A percentile compares a stretch with the other conserved stretches of the same genome.
phyloP scores from a whole-genome alignment of 2,888 invertebrate species.

The Chromoteleia sp. region DNA sequence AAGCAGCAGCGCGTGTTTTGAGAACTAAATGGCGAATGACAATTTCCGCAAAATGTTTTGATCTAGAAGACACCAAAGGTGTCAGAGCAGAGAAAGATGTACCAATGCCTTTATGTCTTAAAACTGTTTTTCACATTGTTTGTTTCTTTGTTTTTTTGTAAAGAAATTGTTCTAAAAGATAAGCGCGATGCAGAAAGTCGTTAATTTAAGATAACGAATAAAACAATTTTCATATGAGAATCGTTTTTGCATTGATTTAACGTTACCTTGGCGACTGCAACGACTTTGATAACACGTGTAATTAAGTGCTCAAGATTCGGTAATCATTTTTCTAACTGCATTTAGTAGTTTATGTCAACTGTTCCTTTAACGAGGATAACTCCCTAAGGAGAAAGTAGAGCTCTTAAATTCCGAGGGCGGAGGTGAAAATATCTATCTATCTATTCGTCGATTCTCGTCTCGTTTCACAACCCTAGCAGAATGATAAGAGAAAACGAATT shows the following conservation, averaged over 20 bases:
- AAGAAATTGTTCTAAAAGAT: too few relatives aligned
- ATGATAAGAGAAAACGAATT: conserved; percentile 69
- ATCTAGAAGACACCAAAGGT: too few relatives aligned
- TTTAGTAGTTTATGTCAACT: conserved; percentile 66
- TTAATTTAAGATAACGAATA: background rate
- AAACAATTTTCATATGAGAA: background rate
- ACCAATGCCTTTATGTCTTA: too few relatives aligned
- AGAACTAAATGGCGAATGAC: too few relatives aligned
- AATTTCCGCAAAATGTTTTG: too few relatives aligned
- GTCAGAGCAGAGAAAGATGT: too few relatives aligned
- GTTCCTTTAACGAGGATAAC: conserved; percentile 69
- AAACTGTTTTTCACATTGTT: too few relatives aligned
- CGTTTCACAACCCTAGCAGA: conserved; percentile 64
- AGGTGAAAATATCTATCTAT: conserved; percentile 69
- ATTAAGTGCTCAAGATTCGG: conserved; percentile 56
- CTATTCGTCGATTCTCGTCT: conserved; percentile 69
- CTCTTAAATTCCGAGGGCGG: conserved; percentile 68
- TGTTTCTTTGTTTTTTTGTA: too few relatives aligned
- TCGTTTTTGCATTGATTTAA: background rate
- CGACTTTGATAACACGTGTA: conserved; percentile 27
- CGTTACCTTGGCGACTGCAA: background rate
- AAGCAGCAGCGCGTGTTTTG: too few relatives aligned
- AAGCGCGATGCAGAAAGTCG: too few relatives aligned
- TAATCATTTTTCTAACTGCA: conserved; percentile 57
- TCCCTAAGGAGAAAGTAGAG: conserved; percentile 64